A percentile compares a stretch with the other conserved stretches of the same genome.
phyloP scores from a whole-genome alignment of 2,888 invertebrate genomes.

The Hirtodrosophila trivittata region DNA sequence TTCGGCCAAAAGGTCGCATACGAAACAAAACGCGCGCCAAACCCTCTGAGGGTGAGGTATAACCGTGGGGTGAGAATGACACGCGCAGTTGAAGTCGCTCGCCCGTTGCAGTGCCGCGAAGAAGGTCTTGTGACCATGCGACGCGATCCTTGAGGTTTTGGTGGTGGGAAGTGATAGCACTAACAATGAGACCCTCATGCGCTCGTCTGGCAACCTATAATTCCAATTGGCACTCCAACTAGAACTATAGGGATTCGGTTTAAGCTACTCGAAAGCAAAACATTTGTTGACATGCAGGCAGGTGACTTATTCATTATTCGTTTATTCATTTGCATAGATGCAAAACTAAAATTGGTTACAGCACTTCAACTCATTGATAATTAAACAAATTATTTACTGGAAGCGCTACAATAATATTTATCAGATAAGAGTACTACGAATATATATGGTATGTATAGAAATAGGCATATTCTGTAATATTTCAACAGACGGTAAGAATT shows the following conservation, averaged over 20 bases:
- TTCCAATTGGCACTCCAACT: conserved; percentile 37
- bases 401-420: too few species aligned
- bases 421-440: too few species aligned
- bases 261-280: conserved; percentile 31
- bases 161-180: conserved; percentile 39
- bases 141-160: conserved; percentile 41
- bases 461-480: too few species aligned
- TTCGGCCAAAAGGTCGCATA: conserved; percentile 75
- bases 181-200: conserved; percentile 75
- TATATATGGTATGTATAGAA: too few species aligned
- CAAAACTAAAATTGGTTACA: too few species aligned
- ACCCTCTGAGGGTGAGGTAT: conserved; percentile 36
- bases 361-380: too few species aligned
- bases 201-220: conserved; percentile 62
- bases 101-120: background rate
- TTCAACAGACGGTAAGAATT: too few species aligned
- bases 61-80: conserved; percentile 49
- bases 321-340: background rate
- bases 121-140: conserved; percentile 18
- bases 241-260: conserved; percentile 14
- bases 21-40: conserved; percentile 36
- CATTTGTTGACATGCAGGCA: conserved; percentile 56
- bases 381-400: too few species aligned
- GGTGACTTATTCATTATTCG: conserved; percentile 20
- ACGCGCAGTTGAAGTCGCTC: conserved; percentile 53